Evolutionary conservation across 2,797 vertebrate species (phyloP).

Genomic region (Macroramphosus scolopax): DNA sequence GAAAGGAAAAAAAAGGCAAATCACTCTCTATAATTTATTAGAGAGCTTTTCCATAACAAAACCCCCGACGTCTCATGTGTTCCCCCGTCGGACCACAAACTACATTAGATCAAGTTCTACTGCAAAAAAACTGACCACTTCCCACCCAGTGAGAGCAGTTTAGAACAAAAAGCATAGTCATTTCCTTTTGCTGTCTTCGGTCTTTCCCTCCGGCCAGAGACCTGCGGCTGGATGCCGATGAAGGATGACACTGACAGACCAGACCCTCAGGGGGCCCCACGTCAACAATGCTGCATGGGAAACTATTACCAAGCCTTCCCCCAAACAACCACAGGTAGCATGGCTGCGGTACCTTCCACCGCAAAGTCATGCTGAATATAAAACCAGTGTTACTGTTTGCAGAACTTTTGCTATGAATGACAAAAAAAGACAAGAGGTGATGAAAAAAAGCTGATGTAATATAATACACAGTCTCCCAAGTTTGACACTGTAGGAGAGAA

Average conservation of each 20-base stretch:
- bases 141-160: constrained; percentile 20
- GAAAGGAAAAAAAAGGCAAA: constrained; percentile 2
- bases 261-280: constrained; percentile 51
- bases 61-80: constrained; percentile 38
- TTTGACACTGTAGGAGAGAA: constrained; percentile 32
- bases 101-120: constrained; percentile 20
- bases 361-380: constrained; percentile 63
- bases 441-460: constrained; percentile 37
- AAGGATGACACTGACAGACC: constrained; percentile 58
- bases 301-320: constrained; percentile 62
- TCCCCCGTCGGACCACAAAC: constrained; percentile 41
- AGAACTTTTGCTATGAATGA: constrained; percentile 44
- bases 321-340: constrained; percentile 53
- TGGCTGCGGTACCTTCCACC: constrained; percentile 51
- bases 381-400: constrained; percentile 63
- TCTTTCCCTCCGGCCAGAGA: constrained; percentile 37
- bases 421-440: constrained; percentile 15
- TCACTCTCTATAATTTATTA: background rate
- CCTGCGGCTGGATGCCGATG: constrained; percentile 61
- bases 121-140: constrained; percentile 40
- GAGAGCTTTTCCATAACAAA: constrained; percentile 11
- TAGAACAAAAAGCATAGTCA: constrained; percentile 54
- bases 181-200: constrained; percentile 52
- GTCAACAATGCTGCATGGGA: constrained; percentile 64
- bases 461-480: constrained; percentile 38